phyloP scores from a whole-genome alignment of 2,113 vertebrate genomes.

The Scomber colias region DNA sequence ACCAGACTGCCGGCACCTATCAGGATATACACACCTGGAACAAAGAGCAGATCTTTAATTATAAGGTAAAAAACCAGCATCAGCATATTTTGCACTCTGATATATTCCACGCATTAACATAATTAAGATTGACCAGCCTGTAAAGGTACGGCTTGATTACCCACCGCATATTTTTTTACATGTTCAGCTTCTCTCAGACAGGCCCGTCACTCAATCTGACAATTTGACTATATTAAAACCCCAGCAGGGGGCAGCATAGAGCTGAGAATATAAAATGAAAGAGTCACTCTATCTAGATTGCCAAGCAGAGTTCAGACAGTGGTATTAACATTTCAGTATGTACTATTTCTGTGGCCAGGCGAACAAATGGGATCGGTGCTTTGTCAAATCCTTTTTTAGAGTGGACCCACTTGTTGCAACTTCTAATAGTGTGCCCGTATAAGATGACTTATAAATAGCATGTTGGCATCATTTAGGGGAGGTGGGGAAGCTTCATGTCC shows the following conservation, averaged over 20 bases:
- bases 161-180: neutral
- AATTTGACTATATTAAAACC: neutral
- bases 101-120: neutral
- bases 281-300: neutral
- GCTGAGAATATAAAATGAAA: neutral
- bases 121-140: neutral
- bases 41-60: neutral
- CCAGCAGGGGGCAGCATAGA: conserved; percentile 71
- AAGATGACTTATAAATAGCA: neutral
- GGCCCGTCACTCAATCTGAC: neutral
- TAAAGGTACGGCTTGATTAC: neutral
- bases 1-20: conserved; percentile 93
- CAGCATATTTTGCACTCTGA: neutral
- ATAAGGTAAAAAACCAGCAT: neutral
- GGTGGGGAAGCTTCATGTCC: neutral
- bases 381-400: conserved; percentile 20
- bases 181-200: neutral
- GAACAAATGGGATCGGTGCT: conserved; percentile 19
- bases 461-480: neutral
- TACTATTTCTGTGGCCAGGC: conserved; percentile 14
- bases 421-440: neutral
- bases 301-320: conserved; percentile 12
- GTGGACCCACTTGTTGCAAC: neutral
- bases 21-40: conserved; percentile 93
- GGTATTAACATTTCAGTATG: conserved; percentile 9